Evolutionary conservation across 2,113 vertebrate genomes (phyloP).

Genomic region (Pelmatolapia mariae): DNA sequence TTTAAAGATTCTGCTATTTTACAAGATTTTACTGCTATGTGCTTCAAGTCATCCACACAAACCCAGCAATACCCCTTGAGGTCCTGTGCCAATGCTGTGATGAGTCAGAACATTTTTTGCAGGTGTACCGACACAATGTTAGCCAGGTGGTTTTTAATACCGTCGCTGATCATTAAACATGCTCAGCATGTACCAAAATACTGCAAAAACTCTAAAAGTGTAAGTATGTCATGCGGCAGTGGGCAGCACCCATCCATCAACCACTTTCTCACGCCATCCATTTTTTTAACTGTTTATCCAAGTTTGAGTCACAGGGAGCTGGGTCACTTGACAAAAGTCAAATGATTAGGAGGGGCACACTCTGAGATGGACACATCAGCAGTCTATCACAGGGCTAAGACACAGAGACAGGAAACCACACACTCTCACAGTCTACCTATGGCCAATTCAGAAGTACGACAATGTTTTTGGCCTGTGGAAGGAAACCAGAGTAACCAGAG

Average conservation of each 20-base stretch:
- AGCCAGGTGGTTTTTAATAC: background rate
- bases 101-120: background rate
- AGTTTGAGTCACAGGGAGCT: background rate
- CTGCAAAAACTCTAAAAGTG: background rate
- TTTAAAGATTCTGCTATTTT: background rate
- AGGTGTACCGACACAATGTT: background rate
- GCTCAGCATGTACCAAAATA: background rate
- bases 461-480: background rate
- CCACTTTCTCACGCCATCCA: background rate
- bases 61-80: background rate
- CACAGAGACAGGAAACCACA: background rate
- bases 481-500: background rate
- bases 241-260: background rate
- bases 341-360: background rate
- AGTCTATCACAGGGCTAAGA: background rate
- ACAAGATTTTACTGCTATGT: background rate
- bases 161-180: background rate
- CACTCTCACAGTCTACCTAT: background rate
- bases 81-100: background rate
- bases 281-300: background rate
- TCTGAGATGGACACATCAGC: background rate
- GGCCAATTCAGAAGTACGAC: background rate
- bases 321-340: background rate
- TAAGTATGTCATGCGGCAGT: background rate
- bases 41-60: background rate